Evolutionary conservation across 2,888 invertebrate genomes (phyloP).

Genomic region (Agonopterix arenella): DNA sequence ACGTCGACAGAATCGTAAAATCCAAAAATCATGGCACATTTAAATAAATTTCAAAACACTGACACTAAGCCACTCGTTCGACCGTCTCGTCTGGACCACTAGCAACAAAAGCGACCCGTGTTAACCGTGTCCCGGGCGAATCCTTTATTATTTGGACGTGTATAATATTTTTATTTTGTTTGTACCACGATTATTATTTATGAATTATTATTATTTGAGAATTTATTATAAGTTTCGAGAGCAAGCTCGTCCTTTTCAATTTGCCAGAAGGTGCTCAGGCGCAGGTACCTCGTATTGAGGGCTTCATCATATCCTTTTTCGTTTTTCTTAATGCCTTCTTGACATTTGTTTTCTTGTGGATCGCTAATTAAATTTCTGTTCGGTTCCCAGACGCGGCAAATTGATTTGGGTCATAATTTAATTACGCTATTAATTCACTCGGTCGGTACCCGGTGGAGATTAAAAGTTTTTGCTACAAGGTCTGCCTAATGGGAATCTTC

Average conservation of each 20-base stretch:
- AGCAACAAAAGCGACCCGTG: constrained; percentile 27
- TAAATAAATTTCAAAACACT: constrained; percentile 7
- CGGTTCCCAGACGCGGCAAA: constrained; percentile 49
- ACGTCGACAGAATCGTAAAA: neutral
- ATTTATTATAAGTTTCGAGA: constrained; percentile 70
- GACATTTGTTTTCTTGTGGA: constrained; percentile 54
- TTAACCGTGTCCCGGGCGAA: constrained; percentile 41
- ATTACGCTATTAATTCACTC: constrained; percentile 43
- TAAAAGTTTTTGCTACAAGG: constrained; percentile 20
- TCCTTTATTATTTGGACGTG: constrained; percentile 76
- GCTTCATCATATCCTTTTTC: constrained; percentile 32
- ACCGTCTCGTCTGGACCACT: no score
- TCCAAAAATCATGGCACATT: constrained; percentile 3
- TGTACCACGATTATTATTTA: constrained; percentile 73
- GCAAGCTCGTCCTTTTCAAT: constrained; percentile 73
- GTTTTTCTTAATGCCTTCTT: constrained; percentile 50
- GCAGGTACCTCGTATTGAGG: constrained; percentile 38
- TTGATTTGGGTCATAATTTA: constrained; percentile 59
- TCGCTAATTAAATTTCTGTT: constrained; percentile 62
- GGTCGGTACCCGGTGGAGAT: no score
- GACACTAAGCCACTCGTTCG: constrained; percentile 10
- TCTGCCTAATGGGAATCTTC: no score
- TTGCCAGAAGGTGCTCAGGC: constrained; percentile 66
- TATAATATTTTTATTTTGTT: constrained; percentile 71
- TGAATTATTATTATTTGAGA: constrained; percentile 76